Evolutionary conservation across 2,888 invertebrate species (phyloP), one percentile per base, ranked within the genome.

Genomic region (Oxystoma pomonae): DNA sequence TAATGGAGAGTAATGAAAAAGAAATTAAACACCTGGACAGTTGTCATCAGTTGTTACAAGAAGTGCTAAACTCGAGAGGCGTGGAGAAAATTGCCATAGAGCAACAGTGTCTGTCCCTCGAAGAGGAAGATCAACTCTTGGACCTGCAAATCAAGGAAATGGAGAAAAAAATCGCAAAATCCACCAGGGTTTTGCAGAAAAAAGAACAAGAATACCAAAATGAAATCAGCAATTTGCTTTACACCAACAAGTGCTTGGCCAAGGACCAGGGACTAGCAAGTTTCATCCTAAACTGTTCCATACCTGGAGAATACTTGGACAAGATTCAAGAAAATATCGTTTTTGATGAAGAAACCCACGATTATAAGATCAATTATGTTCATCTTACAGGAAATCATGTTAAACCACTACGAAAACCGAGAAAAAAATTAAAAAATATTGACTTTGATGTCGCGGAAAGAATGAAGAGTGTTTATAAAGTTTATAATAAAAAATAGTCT

Each of bases 281-380:
- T 77, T 81, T 92, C 1, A 89, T 98, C 60, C 86, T 96, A 35
- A 91, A 94, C 76, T 88, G 89, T 16, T 96, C 92, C 75, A 93
- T 98, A 77, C 97, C 97, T 0, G 87, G 88, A 71, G 90, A 92
- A 75, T 94, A 94, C 78, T 90, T 91, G 87, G 88, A 89, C 9
- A 84, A 92, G 81, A 91, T 97, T 64, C 92, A 94, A 74, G 86
- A 90, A 73, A 92, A 94, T 75, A 90, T 95, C 20, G 89, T 91
- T 75, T 98, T 96, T 95, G 96, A 96, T 81, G 96, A 97, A 79
- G 96, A 97, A 73, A 90, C 94, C 17, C 96, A 96, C 22, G 97
- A 98, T 79, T 98, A 96, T 96, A 95, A 96, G 76, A 84, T 98
- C 12, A 92, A 91, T 77, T 96, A 96, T 80, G 93, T 98, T 9